Conservation (phyloP, 2,797 vertebrate species). For the Loriculus beryllinus region DNA sequence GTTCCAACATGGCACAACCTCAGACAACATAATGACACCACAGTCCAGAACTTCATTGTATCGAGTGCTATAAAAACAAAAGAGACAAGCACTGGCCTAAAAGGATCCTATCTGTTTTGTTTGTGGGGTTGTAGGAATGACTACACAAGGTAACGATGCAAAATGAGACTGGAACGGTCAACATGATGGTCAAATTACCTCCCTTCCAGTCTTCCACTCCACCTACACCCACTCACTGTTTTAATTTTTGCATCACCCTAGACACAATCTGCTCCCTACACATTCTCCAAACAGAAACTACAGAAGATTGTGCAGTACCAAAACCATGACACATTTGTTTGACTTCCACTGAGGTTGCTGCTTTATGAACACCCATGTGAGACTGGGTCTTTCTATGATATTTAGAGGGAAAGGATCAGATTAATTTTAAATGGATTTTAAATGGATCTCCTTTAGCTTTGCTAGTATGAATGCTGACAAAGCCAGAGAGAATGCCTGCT, state of each 20-base stretch:
- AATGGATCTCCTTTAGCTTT: neutral
- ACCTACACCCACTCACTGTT: neutral
- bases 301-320: neutral
- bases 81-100: neutral
- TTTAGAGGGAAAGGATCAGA: neutral
- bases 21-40: neutral
- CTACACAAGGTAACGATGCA: neutral
- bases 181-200: fast-evolving
- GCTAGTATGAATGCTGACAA: neutral
- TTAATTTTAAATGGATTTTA: neutral
- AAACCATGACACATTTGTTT: neutral
- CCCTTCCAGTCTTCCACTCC: neutral
- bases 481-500: neutral
- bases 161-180: neutral
- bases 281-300: neutral
- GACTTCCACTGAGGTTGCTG: neutral
- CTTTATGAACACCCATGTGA: neutral
- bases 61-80: neutral
- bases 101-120: neutral
- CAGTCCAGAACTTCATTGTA: neutral
- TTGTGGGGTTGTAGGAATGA: neutral
- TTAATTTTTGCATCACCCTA: neutral
- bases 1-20: neutral
- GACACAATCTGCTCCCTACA: neutral
- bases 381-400: neutral